These are phyloP conservation scores for Stenichneumon culpator DNA, from an alignment of 2,888 invertebrate species.

Conservation along the genomic window DNA sequence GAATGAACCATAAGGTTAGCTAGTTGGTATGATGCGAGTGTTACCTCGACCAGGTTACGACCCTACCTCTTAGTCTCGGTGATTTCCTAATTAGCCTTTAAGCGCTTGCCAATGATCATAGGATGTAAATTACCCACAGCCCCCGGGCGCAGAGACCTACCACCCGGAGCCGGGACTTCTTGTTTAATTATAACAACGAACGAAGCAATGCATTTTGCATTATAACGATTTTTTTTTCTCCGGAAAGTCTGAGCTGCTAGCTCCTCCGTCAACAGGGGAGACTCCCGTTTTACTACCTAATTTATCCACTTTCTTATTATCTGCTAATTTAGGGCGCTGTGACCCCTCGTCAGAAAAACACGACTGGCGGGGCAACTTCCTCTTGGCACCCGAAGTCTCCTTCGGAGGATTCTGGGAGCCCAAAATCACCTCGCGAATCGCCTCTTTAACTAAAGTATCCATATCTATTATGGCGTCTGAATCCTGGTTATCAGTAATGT, in stretches of 20 bases:
- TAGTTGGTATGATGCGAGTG: background rate
- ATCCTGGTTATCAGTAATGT: too few species aligned
- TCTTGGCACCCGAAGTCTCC: background rate
- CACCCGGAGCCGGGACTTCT: background rate
- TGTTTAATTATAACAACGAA: background rate
- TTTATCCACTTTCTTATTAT: background rate
- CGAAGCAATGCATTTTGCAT: background rate
- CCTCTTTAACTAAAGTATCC: too few species aligned
- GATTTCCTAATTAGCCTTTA: background rate
- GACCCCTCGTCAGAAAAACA: background rate
- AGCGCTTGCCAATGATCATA: background rate
- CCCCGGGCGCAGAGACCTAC: background rate
- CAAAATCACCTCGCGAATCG: too few species aligned
- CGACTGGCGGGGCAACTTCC: background rate
- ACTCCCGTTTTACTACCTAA: background rate
- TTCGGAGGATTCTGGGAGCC: too few species aligned
- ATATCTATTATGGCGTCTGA: too few species aligned
- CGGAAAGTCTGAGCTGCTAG: background rate
- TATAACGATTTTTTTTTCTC: background rate
- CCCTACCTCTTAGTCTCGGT: background rate
- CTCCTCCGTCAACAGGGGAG: background rate
- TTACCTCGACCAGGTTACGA: slow-evolving; percentile 12
- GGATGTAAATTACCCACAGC: background rate
- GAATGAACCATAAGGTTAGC: slow-evolving; percentile 3
- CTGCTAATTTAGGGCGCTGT: background rate